Percentiles rank a stretch among this genome's conserved stretches.
Conservation (phyloP, 2,797 vertebrate genomes). For the Tragopan temminckii region DNA sequence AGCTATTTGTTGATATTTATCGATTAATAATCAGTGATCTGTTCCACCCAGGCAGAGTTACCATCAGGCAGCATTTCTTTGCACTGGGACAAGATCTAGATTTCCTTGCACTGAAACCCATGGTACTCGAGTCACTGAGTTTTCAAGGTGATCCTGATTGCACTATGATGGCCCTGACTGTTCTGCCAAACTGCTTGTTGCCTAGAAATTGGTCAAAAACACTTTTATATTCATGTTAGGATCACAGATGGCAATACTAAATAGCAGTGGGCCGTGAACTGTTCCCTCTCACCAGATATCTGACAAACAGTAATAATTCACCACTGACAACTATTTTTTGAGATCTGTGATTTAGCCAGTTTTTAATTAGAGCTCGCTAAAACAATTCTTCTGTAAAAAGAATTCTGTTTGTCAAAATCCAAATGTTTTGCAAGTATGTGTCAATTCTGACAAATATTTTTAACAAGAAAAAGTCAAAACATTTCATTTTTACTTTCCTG, state of each 20-base stretch:
- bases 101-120: fast-evolving
- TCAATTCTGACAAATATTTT: constrained; percentile 72
- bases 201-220: not conserved
- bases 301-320: not conserved
- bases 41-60: not conserved
- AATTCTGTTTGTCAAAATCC: constrained; percentile 53
- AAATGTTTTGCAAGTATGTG: constrained; percentile 59
- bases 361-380: constrained; percentile 59
- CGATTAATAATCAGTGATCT: fast-evolving
- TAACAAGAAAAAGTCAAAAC: constrained; percentile 68
- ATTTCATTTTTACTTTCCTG: constrained; percentile 64
- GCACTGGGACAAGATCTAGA: fast-evolving
- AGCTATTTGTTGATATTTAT: not conserved
- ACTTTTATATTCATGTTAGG: not conserved
- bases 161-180: fast-evolving
- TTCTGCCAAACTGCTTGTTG: not conserved
- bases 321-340: constrained; percentile 8
- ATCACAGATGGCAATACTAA: not conserved
- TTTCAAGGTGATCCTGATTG: not conserved
- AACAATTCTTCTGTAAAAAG: constrained; percentile 60
- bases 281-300: not conserved
- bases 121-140: not conserved
- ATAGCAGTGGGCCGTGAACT: not conserved
- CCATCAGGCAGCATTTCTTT: not conserved
- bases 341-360: constrained; percentile 46